Evolutionary conservation across 2,797 vertebrate genomes (phyloP), one percentile per base, ranked within the genome.

Genomic region (Salarias fasciatus): DNA sequence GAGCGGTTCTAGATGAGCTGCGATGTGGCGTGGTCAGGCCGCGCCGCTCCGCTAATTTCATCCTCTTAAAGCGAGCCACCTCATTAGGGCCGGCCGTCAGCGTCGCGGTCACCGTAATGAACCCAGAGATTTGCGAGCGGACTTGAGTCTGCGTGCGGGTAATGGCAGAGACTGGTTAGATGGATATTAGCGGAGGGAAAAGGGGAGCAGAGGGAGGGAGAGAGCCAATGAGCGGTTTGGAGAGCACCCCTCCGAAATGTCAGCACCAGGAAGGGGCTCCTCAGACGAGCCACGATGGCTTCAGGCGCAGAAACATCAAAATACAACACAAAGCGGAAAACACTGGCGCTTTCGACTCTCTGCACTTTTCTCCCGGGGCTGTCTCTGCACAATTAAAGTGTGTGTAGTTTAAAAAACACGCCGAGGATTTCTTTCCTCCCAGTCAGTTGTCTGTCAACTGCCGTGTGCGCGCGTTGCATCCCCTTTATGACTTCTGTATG

Each of bases 101-200:
- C 44, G 24, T 43, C 41, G 43, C 12, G 63, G 72, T 55, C 77
- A 11, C 74, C 36, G 56, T 85, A 88, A 89, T 74, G 76, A 87
- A 84, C 82, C 82, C 53, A 6, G 80, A 84, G 86, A 79, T 69
- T 69, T 82, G 72, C 59, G 57, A 72, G 57, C 1, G 0, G 12
- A 67, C 45, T 62, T 2, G 1, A 40, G 6, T 56, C 61, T 28
- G 56, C 46, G 35, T 36, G 8, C 3, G 35, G 41, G 10, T 0
- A 24, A 53, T 5, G 35, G 33, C 57, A 46, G 40, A 65, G 48
- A 64, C 45, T 11, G 38, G 50, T 48, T 49, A 11, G 50, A 61
- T 62, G 62, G 69, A 75, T 76, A 61, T 67, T 57, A 60, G 52
- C 45, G 62, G 49, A 59, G 51, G 24, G 40, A 18, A 11, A 51